Conservation (phyloP, 2,797 vertebrate genomes). For the Acanthiza pusilla region DNA sequence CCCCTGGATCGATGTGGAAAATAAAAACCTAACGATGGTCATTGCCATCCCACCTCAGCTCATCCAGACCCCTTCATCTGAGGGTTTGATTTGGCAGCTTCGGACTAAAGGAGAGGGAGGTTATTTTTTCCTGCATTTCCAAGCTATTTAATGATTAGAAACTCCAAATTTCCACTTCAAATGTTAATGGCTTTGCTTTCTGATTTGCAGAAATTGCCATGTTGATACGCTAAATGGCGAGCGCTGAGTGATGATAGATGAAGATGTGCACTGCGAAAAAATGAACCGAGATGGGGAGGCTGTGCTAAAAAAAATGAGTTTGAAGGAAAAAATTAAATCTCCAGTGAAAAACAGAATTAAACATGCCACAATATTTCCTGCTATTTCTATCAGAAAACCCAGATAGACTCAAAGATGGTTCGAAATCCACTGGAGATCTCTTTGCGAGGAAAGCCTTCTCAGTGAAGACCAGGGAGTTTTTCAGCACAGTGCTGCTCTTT, state of each 20-base stretch:
- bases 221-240: background rate
- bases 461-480: background rate
- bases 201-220: background rate
- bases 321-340: background rate
- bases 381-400: background rate
- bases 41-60: background rate
- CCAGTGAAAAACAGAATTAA: background rate
- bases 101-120: background rate
- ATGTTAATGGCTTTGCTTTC: slow-evolving; percentile 16
- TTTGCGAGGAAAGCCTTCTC: background rate
- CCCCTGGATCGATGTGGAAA: background rate
- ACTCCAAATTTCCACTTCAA: slow-evolving; percentile 2
- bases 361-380: background rate
- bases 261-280: background rate
- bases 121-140: background rate
- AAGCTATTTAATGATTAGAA: background rate
- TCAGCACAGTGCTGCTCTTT: background rate
- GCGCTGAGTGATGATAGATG: background rate
- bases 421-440: background rate
- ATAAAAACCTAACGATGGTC: fast-evolving
- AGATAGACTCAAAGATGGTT: background rate
- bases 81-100: background rate
- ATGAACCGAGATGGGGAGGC: background rate
- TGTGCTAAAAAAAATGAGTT: background rate
- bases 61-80: too few species aligned